Base-by-base conservation (phyloP, 1,140 invertebrate species). In the Drosophila lowei region DNA sequence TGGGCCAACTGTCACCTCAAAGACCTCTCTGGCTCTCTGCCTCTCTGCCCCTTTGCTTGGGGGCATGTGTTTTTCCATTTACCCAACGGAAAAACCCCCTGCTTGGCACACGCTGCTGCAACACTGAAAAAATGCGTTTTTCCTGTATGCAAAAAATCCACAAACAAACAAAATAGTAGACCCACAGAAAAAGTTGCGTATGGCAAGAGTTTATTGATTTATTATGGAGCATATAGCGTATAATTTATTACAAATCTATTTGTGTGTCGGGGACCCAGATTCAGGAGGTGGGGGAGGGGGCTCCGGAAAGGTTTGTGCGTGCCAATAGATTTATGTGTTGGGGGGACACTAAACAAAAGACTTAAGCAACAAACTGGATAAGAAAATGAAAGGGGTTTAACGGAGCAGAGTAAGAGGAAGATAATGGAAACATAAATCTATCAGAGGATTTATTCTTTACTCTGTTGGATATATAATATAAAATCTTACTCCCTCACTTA, bases 211-310 rank as follows among this genome's bases (percentile, higher is more conserved):
- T 83, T 84, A 84, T 84, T 84, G 79, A 84, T 84, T 84, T 84
- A 84, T 84, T 84, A 64, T 58, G 28, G 41, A 47, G 66, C 44
- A 60, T 46, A 66, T 55, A 72, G 60, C 56, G 75, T 72, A 84
- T 79, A 84, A 84, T 84, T 84, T 84, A 84, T 84, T 85, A 84
- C 79, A 79, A 84, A 84, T 84, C 75, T 79, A 84, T 84, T 84
- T 83, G 55, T 59, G 34, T 38, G 18, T 13, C 61, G 43, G 41
- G 25, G 15, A 15, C 25, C 16, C 28, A 55, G 46, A 53, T 43
- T 21, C 16, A 23, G 11, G 44, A 16, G 4, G 15, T 13, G n/a
- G 13, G 15, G 15, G 21, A 30, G 23, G 23, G 23, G 5, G 23
- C 18, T 18, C 18, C 18, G 38, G 23, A 16, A 7, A 21, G 47